Base-by-base conservation (phyloP, 2,888 invertebrate species). In the Heliconius hortense region DNA sequence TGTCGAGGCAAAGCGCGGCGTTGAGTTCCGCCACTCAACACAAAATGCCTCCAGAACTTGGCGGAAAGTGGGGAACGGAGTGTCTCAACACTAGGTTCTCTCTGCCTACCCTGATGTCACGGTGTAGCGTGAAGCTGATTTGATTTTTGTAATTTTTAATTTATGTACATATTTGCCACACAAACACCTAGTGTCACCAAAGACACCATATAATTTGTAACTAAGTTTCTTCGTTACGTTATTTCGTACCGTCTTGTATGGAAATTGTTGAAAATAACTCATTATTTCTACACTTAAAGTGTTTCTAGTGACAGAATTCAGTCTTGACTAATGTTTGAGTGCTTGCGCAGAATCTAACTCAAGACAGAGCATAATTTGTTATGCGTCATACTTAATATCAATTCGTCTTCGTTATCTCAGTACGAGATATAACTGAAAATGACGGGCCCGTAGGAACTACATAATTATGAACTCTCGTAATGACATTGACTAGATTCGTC, bases 381-480 rank as follows among this genome's bases (percentile, higher is more conserved):
- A 82, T 83, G 82, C 84, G 86, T 84, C 85, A 84, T 82, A 78
- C 77, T 78, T 80, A 77, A 78, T 83, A 84, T 83, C 86, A 83
- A 84, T 85, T 82, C 80, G 80, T 83, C 83, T 82, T 82, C 81
- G 81, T 84, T 82, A 82, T 82, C 80, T 80, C 75, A 73, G 78
- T 81, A 79, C 78, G 75, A 82, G 80, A 81, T 79, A 76, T 77
- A 81, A 81, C 80, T 80, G 80, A 79, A 81, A 79, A 80, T 79
- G 81, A 79, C 80, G 73, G 78, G 78, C 76, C 69, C 72, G 72
- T 75, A 77, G 78, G 75, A 70, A 80, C 77, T 77, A 75, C 79
- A 79, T 80, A 82, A 80, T 79, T 75, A 80, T 76, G 76, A 72
- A 76, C 63, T 59, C 71, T 76, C 67, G 71, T 78, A 79, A 80